Conservation (phyloP, 2,797 vertebrate genomes). For the Myotis daubentonii region DNA sequence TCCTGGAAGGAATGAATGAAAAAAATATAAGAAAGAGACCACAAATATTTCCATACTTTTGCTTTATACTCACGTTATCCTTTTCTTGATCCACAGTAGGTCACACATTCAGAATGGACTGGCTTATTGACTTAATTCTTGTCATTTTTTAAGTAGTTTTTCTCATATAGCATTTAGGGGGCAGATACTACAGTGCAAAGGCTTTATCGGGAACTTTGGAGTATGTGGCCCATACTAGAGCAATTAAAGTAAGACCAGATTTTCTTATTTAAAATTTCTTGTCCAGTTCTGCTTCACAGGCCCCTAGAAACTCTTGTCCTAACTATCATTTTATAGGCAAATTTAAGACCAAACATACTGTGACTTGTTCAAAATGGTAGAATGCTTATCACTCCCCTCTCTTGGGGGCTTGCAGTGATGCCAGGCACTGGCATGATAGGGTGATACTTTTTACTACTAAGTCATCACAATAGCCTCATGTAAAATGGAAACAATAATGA, state of each 20-base stretch:
- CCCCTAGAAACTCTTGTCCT: background rate
- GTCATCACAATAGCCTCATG: background rate
- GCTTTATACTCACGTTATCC: background rate
- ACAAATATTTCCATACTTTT: background rate
- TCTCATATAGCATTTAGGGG: background rate
- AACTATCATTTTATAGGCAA: background rate
- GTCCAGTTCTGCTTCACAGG: constrained; percentile 12
- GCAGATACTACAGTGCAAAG: background rate
- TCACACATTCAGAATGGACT: background rate
- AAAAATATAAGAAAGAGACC: background rate
- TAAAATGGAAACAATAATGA: background rate
- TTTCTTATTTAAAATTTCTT: background rate
- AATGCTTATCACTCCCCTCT: background rate
- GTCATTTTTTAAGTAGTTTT: background rate
- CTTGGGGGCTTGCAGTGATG: background rate
- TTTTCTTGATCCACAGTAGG: background rate
- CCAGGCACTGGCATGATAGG: background rate
- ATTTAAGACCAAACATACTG: background rate
- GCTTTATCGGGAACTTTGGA: background rate
- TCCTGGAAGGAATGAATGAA: background rate
- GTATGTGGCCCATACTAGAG: background rate
- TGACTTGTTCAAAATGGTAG: background rate
- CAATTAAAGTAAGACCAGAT: background rate
- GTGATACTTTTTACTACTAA: background rate
- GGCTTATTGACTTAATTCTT: background rate